Evolutionary conservation across 2,888 invertebrate species (phyloP), one percentile per base, ranked within the genome.

Genomic region (Nasonia oneida): DNA sequence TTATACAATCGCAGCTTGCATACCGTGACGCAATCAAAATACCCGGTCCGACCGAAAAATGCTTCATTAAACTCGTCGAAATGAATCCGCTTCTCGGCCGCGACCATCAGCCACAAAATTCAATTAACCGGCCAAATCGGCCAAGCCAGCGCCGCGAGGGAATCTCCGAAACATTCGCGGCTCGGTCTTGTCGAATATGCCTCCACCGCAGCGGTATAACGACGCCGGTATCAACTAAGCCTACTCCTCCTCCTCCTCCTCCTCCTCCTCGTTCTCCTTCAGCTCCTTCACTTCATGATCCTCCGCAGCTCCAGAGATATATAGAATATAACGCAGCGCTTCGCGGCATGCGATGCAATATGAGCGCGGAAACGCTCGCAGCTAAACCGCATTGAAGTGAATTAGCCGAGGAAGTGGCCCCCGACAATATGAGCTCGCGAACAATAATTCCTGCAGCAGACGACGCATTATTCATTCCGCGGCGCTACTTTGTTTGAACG

Each of bases 401-500:
- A 79, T 79, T 79, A 79, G 67, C 79, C 64, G 79, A 67, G 47
- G 61, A 79, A 79, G 47, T 79, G 79, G 64, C 42, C 29, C 12
- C 33, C 29, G 15, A 15, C 42, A 18, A 42, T 42, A 64, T 64
- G 47, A n/a, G 37, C 78, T 70, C 67, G 67, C 67, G 76, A 75
- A 82, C 81, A 82, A 82, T 83, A 83, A 76, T 81, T 83, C 57
- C 73, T 53, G 67, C 39, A 29, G 67, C 50, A 37, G 76, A 77
- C 71, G 78, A 71, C 71, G 83, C 87, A 64, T 77, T 85, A 73
- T 78, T 79, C 78, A 79, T 84, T 84, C 42, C 67, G 71, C 53
- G 73, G 70, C 61, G 42, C 64, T 79, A 74, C 78, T 73, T 79
- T 83, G 83, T 78, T 84, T 53, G 73, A 73, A 57, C 73, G 50